These are phyloP conservation scores for Sipha maydis DNA, from an alignment of 2,888 invertebrate species.

Conservation along the genomic window DNA sequence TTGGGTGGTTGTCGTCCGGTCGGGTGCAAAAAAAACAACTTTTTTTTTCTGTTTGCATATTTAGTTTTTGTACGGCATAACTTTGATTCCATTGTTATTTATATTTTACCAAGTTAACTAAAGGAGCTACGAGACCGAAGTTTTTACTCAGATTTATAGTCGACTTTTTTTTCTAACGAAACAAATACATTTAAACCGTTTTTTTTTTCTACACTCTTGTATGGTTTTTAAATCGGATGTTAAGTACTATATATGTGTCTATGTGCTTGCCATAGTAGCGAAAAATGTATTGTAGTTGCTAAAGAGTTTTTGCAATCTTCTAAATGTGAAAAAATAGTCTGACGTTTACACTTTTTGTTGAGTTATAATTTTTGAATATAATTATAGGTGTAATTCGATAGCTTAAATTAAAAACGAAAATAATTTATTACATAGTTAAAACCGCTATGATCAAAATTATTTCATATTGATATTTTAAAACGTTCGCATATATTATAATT, in stretches of 20 bases:
- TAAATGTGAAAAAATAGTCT: conserved; percentile 36
- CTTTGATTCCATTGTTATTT: conserved; percentile 58
- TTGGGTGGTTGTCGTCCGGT: conserved; percentile 49
- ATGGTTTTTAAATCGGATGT: conserved; percentile 40
- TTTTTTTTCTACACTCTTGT: conserved; percentile 17
- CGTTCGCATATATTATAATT: too few species aligned
- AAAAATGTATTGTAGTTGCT: not conserved
- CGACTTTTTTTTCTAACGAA: conserved; percentile 32
- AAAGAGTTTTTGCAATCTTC: conserved; percentile 27
- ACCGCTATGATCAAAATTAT: too few species aligned
- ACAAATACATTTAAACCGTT: conserved; percentile 46
- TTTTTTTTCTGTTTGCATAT: conserved; percentile 45
- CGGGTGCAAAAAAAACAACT: conserved; percentile 43
- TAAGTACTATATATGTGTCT: not conserved
- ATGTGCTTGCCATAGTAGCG: not conserved
- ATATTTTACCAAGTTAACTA: conserved; percentile 50
- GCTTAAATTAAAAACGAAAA: too few species aligned
- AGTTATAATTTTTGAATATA: too few species aligned
- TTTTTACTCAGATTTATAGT: conserved; percentile 44
- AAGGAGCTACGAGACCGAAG: conserved; percentile 34
- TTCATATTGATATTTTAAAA: too few species aligned
- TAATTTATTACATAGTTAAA: too few species aligned
- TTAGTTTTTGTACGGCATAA: conserved; percentile 41
- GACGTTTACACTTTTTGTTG: not conserved
- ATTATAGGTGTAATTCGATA: too few species aligned